Percentiles rank a stretch among this genome's conserved stretches.
Conservation (phyloP, 2,888 invertebrate species). For the Xylocampa areola region DNA sequence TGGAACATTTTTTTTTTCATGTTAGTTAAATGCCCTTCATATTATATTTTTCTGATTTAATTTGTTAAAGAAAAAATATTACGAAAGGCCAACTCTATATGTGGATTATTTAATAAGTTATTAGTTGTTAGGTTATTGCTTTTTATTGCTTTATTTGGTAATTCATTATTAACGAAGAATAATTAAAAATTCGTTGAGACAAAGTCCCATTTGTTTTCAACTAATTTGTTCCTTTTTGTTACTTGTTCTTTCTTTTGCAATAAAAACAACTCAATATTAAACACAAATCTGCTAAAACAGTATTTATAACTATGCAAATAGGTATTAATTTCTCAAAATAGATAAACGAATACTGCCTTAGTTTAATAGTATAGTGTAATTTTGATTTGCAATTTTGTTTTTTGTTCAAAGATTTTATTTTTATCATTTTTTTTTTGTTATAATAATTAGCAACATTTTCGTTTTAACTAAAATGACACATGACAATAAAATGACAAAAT, state of each 20-base stretch:
- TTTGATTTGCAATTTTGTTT: slow-evolving; percentile 45
- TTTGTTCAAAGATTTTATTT: slow-evolving; percentile 27
- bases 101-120: slow-evolving; percentile 46
- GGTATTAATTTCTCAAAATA: slow-evolving; percentile 51
- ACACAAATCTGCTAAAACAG: slow-evolving; percentile 31
- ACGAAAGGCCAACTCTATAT: slow-evolving; percentile 21
- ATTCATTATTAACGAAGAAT: slow-evolving; percentile 37
- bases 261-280: slow-evolving; percentile 11
- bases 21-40: background rate
- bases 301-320: slow-evolving; percentile 49
- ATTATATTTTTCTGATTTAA: background rate
- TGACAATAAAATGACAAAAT: slow-evolving; percentile 60
- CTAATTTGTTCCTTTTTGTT: slow-evolving; percentile 36
- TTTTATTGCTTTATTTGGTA: slow-evolving; percentile 46
- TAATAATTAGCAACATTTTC: slow-evolving; percentile 34
- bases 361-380: slow-evolving; percentile 44
- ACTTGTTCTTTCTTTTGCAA: slow-evolving; percentile 20
- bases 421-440: slow-evolving; percentile 25
- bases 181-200: slow-evolving; percentile 22
- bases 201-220: slow-evolving; percentile 35
- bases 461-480: slow-evolving; percentile 29
- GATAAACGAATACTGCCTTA: slow-evolving; percentile 63
- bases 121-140: slow-evolving; percentile 42
- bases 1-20: background rate
- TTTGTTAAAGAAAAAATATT: slow-evolving; percentile 44